Base-by-base conservation (phyloP, 1,140 invertebrate genomes). In the Platorchestia sp. region DNA sequence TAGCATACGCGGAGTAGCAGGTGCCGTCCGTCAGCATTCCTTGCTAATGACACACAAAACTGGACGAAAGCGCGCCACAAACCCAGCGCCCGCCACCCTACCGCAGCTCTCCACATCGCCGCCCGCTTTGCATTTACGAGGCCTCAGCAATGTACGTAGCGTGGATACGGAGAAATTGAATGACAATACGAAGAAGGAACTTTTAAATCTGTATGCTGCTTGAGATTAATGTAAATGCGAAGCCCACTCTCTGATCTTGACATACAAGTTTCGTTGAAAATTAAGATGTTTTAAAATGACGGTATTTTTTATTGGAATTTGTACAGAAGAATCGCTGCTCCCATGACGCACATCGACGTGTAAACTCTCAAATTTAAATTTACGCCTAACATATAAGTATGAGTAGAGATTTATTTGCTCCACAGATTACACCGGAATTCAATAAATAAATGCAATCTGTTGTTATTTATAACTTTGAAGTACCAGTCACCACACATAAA, bases 41-140 rank as follows among this genome's bases (percentile, higher is more conserved):
- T 90, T 27, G 41, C 87, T 90, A 90, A 41, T 90, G 87, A 90
- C 87, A 90, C 87, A 45, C 87, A 43, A 90, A 90, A 90, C 87
- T 90, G 87, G 27, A 42, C 87, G 44, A 90, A 90, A 90, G 87
- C 59, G 59, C 59, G 27, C 59, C 59, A 75, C 59, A 75, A 75
- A 75, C 59, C 59, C 27, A 75, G 10, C 59, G 10, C 27, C 59
- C 59, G 10, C 59, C 59, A 27, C 27, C 59, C 59, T n/a, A n/a
- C n/a, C n/a, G n/a, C n/a, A n/a, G n/a, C n/a, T n/a, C n/a, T n/a
- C n/a, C n/a, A n/a, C n/a, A n/a, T n/a, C n/a, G n/a, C n/a, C n/a
- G n/a, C n/a, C n/a, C n/a, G n/a, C 59, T 75, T 10, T 27, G 14
- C 1, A 14, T 75, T 75, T 14, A 75, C 59, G 59, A 75, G 59